Base-by-base conservation (phyloP, 2,797 vertebrate genomes). In the Rhodeus uyekii region DNA sequence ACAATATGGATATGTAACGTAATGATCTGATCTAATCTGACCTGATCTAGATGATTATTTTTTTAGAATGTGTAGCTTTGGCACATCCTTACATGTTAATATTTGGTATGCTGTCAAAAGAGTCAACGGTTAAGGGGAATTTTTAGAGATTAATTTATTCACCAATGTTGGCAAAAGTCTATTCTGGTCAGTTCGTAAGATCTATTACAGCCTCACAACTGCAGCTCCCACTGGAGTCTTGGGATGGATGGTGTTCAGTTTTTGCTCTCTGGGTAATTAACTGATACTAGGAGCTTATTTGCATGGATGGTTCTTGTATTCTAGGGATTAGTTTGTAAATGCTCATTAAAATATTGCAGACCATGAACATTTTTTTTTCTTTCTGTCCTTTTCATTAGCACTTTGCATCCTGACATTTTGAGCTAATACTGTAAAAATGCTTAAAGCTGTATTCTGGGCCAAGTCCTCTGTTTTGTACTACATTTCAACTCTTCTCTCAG, bases 311-410 rank as follows among this genome's bases (percentile, higher is more conserved):
- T 75, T n/a, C 29, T 34, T 82, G 61, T 76, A 34, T 67, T 68
- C 39, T 39, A 44, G 36, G 72, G 61, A 68, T 82, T 82, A 68
- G 3, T 75, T 76, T 82, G 61, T 74, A 44, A 32, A 44, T 81
- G 44, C 69, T 55, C 58, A 58, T 82, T 82, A 58, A 65, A 81
- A 75, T 75, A 38, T 63, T 63, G 60, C 27, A 19, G 44, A 67
- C 13, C 48, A 29, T 5, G 36, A 67, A 68, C 64, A 19, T 44
- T 29, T 14, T 27, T 55, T 58, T 18, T 69, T 12, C 1, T 32
- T 24, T 3, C 34, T 82, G 50, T 82, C 42, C 61, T 34, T 82
- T 32, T 75, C 19, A 58, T 75, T 39, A 76, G 48, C 22, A 38
- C 2, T 39, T 39, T 42, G 32, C 34, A 32, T 53, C 13, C n/a